Conservation (phyloP, 2,113 vertebrate species). For the Menura novaehollandiae region DNA sequence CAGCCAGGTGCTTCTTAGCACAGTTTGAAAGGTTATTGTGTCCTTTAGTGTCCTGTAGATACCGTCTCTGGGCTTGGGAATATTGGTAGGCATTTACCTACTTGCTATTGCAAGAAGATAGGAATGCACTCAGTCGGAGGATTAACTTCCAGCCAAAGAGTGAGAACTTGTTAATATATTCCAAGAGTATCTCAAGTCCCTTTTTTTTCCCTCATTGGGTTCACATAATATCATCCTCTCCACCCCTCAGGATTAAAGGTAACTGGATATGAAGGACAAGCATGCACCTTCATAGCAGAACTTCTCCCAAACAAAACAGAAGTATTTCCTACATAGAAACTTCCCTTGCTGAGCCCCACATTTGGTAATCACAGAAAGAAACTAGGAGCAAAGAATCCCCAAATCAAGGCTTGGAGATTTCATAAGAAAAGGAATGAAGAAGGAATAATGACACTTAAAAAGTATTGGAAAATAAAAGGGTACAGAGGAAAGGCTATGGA, state of each 20-base stretch:
- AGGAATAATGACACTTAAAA: not conserved
- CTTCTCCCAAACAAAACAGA: not conserved
- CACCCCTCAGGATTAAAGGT: not conserved
- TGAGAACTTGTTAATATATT: not conserved
- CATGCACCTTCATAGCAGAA: not conserved
- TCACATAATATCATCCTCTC: not conserved
- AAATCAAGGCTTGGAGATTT: not conserved
- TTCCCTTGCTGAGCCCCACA: not conserved
- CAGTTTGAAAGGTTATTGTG: not conserved
- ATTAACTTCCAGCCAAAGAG: not conserved
- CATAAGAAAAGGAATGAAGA: not conserved
- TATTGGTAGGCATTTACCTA: not conserved
- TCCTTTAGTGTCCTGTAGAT: not conserved
- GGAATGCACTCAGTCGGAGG: not conserved
- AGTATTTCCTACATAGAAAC: not conserved
- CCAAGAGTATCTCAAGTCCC: not conserved
- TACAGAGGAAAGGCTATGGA: not conserved
- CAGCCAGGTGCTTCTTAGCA: not conserved
- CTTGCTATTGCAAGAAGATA: not conserved
- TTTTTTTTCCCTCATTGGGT: not conserved
- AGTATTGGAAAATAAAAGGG: not conserved
- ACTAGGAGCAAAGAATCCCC: not conserved
- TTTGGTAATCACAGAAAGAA: not conserved
- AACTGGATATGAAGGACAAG: not conserved
- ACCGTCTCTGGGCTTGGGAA: not conserved